These are phyloP conservation scores for Fratercula arctica DNA, from an alignment of 2,797 vertebrate species.

Conservation along the genomic window DNA sequence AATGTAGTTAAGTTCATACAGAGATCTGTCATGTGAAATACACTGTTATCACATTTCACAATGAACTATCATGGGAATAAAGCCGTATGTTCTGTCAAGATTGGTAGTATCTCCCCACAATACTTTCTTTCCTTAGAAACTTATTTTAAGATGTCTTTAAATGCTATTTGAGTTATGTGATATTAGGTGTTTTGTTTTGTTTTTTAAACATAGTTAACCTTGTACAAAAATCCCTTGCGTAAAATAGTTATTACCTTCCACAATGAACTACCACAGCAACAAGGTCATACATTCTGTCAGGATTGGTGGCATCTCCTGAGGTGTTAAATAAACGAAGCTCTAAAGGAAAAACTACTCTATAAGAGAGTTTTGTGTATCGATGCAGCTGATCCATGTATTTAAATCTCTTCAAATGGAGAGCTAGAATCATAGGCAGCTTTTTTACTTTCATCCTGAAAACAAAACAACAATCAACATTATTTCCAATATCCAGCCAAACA, in stretches of 20 bases:
- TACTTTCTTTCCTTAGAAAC: background rate
- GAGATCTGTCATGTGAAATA: background rate
- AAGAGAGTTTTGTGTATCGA: slow-evolving; percentile 85
- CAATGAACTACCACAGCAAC: slow-evolving; percentile 86
- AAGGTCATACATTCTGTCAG: slow-evolving; percentile 86
- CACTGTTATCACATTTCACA: slow-evolving; percentile 66
- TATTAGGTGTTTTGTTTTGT: background rate
- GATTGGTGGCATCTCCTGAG: slow-evolving; percentile 85
- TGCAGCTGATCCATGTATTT: slow-evolving; percentile 87
- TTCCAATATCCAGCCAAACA: background rate
- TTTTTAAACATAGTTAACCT: background rate
- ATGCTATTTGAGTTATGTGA: background rate
- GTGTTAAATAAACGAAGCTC: slow-evolving; percentile 86
- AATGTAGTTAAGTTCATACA: background rate
- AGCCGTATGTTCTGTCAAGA: slow-evolving; percentile 69
- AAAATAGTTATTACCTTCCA: slow-evolving; percentile 78
- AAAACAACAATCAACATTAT: background rate
- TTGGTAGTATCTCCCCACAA: slow-evolving; percentile 57
- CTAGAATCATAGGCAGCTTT: slow-evolving; percentile 86
- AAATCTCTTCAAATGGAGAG: slow-evolving; percentile 85
- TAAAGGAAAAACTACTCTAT: slow-evolving; percentile 85
- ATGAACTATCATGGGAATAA: slow-evolving; percentile 67
- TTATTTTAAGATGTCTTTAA: background rate
- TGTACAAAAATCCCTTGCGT: background rate
- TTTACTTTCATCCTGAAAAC: slow-evolving; percentile 84